phyloP scores from a whole-genome alignment of 2,888 invertebrate genomes.

The Nomada ruficornis region DNA sequence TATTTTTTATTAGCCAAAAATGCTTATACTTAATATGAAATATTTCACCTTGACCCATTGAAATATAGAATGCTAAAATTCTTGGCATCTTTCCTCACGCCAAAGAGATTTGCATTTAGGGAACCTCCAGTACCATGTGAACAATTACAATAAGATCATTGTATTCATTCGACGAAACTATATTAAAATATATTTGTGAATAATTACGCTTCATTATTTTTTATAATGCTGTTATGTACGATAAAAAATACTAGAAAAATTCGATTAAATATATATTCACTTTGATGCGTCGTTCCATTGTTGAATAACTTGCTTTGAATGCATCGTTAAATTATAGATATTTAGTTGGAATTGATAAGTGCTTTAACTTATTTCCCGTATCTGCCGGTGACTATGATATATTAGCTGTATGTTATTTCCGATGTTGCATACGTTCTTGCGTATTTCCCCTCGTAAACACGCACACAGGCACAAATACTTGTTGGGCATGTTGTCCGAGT shows the following conservation, averaged over 20 bases:
- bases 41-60: slow-evolving; percentile 56
- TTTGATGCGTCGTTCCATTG: not conserved
- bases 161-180: slow-evolving; percentile 23
- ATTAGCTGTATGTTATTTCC: slow-evolving; percentile 18
- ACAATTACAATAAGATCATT: slow-evolving; percentile 11
- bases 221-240: not conserved
- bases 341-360: not conserved
- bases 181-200: slow-evolving; percentile 39
- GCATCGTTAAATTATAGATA: not conserved
- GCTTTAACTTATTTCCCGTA: not conserved
- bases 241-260: not conserved
- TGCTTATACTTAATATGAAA: not conserved
- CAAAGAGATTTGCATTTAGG: slow-evolving; percentile 34
- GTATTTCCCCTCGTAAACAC: slow-evolving; percentile 36
- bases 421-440: not conserved
- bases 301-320: not conserved
- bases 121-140: not conserved
- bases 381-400: not conserved
- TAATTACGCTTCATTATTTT: slow-evolving; percentile 9
- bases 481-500: not conserved
- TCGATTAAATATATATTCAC: not conserved
- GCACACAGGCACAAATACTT: slow-evolving; percentile 17
- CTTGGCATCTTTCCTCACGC: slow-evolving; percentile 45
- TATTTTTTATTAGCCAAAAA: not conserved
- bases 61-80: slow-evolving; percentile 58